Percentiles rank a stretch among this genome's conserved stretches.
Evolutionary conservation across 2,888 invertebrate genomes (phyloP).

Genomic region (Magallana nippona): DNA sequence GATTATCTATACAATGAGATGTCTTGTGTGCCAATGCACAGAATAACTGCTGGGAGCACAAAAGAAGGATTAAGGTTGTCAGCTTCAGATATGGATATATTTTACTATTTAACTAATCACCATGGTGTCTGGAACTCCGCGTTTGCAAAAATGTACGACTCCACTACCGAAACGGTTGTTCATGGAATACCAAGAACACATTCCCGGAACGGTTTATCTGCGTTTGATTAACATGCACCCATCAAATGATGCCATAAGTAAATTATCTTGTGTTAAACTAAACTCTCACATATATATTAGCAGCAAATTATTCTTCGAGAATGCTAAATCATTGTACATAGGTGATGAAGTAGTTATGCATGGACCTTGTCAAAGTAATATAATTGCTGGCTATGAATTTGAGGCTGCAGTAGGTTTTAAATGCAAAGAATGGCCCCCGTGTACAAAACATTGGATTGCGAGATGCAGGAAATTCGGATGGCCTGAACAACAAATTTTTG

Average conservation of each 20-base stretch:
- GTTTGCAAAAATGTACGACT: not conserved
- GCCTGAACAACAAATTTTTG: not conserved
- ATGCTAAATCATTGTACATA: not conserved
- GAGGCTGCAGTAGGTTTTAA: not conserved
- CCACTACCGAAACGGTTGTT: not conserved
- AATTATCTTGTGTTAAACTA: not conserved
- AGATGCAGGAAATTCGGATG: not conserved
- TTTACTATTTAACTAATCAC: conserved; percentile 3
- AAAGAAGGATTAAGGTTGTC: not conserved
- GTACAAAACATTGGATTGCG: not conserved
- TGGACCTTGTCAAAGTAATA: conserved; percentile 1
- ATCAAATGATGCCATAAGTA: not conserved
- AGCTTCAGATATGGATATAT: not conserved
- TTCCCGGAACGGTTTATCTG: not conserved
- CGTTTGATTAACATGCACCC: not conserved
- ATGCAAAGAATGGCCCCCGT: conserved; percentile 5
- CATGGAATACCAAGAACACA: not conserved
- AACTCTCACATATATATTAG: not conserved
- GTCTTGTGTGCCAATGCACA: not conserved
- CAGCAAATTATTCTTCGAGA: not conserved
- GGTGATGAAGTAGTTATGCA: not conserved
- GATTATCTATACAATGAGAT: conserved; percentile 12
- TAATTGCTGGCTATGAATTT: conserved; percentile 3
- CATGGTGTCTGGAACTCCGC: not conserved
- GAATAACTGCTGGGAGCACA: not conserved